These are phyloP conservation scores for Andrena bucephala DNA, from an alignment of 2,888 invertebrate genomes.

Conservation along the genomic window DNA sequence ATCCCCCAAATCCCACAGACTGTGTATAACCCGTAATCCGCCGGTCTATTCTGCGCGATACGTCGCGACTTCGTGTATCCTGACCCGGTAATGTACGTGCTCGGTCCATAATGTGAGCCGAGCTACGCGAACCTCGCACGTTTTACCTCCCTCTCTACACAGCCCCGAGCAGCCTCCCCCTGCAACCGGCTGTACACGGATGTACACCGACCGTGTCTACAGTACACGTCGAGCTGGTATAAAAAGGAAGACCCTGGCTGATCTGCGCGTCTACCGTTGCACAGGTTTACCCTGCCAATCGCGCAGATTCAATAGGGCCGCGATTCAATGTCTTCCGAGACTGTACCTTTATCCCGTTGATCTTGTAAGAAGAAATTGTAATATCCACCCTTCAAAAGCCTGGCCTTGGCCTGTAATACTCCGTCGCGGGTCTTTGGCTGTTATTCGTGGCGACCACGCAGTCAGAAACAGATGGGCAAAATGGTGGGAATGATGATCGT, in stretches of 20 bases:
- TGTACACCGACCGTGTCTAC: constrained; percentile 24
- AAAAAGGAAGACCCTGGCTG: constrained; percentile 79
- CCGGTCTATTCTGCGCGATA: constrained; percentile 72
- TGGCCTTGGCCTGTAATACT: too few relatives aligned
- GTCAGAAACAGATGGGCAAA: too few relatives aligned
- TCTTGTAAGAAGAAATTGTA: constrained; percentile 62
- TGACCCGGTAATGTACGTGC: constrained; percentile 70
- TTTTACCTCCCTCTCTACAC: not conserved
- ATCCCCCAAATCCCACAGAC: constrained; percentile 75
- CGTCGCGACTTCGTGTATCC: constrained; percentile 69
- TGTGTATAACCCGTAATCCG: constrained; percentile 78
- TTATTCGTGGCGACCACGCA: too few relatives aligned
- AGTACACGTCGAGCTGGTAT: constrained; percentile 69
- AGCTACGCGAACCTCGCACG: constrained; percentile 42
- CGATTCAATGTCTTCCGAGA: constrained; percentile 77
- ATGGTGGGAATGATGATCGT: too few relatives aligned
- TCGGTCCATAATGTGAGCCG: constrained; percentile 65
- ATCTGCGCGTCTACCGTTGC: constrained; percentile 54
- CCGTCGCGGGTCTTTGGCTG: too few relatives aligned
- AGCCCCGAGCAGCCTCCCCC: not conserved
- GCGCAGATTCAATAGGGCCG: constrained; percentile 61
- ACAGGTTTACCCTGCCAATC: constrained; percentile 50
- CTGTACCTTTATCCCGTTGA: constrained; percentile 63
- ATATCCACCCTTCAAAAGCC: constrained; percentile 47
- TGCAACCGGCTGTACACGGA: constrained; percentile 8